Evolutionary conservation across 2,888 invertebrate species (phyloP).

Genomic region (Aproaerema taeniolella): DNA sequence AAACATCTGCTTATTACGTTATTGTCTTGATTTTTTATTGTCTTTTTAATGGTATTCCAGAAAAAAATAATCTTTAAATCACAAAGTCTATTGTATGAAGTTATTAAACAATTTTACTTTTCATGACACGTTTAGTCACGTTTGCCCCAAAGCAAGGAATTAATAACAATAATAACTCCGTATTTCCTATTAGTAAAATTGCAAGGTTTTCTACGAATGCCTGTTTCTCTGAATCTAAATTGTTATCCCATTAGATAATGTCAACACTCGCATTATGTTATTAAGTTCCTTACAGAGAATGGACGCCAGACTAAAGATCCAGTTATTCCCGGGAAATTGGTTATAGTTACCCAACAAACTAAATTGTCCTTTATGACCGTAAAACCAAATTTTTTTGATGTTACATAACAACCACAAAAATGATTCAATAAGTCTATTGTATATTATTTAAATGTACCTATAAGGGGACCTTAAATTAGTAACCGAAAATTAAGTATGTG

Average conservation of each 20-base stretch:
- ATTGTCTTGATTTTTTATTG: no score
- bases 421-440: no score
- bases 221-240: slow-evolving; percentile 13
- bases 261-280: slow-evolving; percentile 17
- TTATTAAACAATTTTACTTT: slow-evolving; percentile 8
- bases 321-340: slow-evolving; percentile 4
- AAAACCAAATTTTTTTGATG: no score
- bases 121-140: slow-evolving; percentile 22
- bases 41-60: no score
- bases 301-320: slow-evolving; percentile 1
- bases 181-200: not conserved
- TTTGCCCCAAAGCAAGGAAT: slow-evolving; percentile 20
- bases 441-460: no score
- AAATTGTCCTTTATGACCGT: no score
- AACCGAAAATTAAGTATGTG: no score
- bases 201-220: slow-evolving; percentile 18
- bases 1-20: no score
- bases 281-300: slow-evolving; percentile 17
- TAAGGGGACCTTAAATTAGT: no score
- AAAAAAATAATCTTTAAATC: no score
- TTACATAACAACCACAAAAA: no score
- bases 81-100: no score
- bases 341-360: slow-evolving; percentile 2
- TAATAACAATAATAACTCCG: not conserved
- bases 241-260: slow-evolving; percentile 19